phyloP scores from a whole-genome alignment of 2,113 vertebrate genomes.

The Triplophysa tibetana region DNA sequence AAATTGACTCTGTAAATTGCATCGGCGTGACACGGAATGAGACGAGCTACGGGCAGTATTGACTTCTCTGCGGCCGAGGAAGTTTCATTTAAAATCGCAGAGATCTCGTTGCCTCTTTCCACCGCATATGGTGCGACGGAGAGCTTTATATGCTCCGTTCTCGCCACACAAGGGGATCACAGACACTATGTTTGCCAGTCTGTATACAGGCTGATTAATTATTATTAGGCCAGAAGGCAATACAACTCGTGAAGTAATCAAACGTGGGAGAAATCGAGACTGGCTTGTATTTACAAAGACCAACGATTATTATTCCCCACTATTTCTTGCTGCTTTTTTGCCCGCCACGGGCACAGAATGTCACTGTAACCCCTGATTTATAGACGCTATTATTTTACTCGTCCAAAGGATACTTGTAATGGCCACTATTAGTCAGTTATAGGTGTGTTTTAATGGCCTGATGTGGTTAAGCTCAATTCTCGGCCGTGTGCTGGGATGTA shows the following conservation, averaged over 20 bases:
- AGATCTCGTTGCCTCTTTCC: constrained; percentile 14
- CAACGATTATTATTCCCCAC: constrained; percentile 1
- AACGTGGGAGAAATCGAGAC: background rate
- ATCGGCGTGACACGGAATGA: constrained; percentile 30
- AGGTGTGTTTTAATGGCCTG: constrained; percentile 41
- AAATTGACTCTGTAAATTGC: constrained; percentile 38
- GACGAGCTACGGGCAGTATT: constrained; percentile 28
- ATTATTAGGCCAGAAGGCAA: constrained; percentile 4
- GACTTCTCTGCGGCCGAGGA: constrained; percentile 38
- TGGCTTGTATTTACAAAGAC: constrained; percentile 11
- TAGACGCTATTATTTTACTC: constrained; percentile 37
- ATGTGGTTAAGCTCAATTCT: constrained; percentile 37
- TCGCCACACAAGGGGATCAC: constrained; percentile 1
- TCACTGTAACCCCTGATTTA: constrained; percentile 23
- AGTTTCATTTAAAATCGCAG: constrained; percentile 31
- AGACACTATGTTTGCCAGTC: background rate
- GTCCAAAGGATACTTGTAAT: constrained; percentile 36
- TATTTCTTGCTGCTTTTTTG: constrained; percentile 16
- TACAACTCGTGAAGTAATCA: constrained; percentile 7
- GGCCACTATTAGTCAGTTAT: constrained; percentile 31
- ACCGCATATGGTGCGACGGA: background rate
- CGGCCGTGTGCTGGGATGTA: constrained; percentile 2
- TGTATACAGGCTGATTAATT: constrained; percentile 17
- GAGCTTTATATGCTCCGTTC: background rate
- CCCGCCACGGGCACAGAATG: constrained; percentile 8